Percentiles rank a stretch among this genome's conserved stretches.
phyloP scores from a whole-genome alignment of 2,888 invertebrate genomes.

The Dolomedes plantarius region DNA sequence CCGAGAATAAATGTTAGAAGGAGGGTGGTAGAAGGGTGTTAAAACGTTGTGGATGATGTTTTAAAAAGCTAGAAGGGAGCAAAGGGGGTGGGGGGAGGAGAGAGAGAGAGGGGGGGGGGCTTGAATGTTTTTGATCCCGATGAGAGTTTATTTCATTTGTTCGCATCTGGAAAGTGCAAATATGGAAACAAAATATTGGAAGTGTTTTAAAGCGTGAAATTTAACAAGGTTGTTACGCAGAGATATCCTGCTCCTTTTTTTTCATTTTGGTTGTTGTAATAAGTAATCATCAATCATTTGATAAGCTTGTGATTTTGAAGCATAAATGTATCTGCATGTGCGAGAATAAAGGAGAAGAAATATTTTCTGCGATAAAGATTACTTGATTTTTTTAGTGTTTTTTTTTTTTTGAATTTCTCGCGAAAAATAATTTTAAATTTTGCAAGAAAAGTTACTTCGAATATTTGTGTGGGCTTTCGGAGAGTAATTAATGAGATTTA shows the following conservation, averaged over 20 bases:
- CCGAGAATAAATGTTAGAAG: conserved; percentile 2
- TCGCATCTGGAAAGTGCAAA: conserved; percentile 14
- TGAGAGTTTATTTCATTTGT: conserved; percentile 52
- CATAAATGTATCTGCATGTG: background rate
- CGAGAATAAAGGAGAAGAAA: background rate
- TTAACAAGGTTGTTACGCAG: conserved; percentile 4
- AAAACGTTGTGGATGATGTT: background rate
- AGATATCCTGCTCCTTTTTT: background rate
- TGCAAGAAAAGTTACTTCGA: too few relatives aligned
- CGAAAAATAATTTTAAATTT: too few relatives aligned
- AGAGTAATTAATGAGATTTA: too few relatives aligned
- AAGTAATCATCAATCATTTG: conserved; percentile 14
- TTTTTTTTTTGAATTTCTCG: too few relatives aligned
- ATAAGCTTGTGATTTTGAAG: background rate
- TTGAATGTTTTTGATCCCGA: conserved; percentile 2
- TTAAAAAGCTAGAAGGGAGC: too few relatives aligned
- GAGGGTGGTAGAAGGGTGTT: too few relatives aligned
- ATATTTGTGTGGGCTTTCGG: too few relatives aligned
- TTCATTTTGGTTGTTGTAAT: background rate
- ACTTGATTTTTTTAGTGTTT: too few relatives aligned
- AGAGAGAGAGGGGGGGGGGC: background rate
- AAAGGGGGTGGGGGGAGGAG: too few relatives aligned
- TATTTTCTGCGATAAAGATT: too few relatives aligned
- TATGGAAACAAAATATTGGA: background rate
- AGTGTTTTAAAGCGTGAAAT: conserved; percentile 10